These are phyloP conservation scores for Eilema caniola DNA, from an alignment of 2,888 invertebrate species.

Conservation along the genomic window DNA sequence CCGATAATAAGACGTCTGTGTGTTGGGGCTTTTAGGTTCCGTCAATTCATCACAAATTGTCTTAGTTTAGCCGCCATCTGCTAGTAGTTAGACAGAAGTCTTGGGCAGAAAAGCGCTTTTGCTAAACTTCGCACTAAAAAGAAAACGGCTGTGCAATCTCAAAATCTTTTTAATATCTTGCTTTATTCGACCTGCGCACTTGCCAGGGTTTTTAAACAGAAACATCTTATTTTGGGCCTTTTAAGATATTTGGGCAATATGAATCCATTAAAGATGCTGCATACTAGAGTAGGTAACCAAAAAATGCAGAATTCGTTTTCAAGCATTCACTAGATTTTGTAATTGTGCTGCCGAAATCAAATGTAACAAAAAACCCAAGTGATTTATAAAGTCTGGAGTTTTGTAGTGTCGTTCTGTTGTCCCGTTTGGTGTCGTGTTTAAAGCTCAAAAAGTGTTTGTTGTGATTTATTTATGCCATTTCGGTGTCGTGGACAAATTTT, in stretches of 20 bases:
- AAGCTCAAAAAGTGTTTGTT: conserved; percentile 68
- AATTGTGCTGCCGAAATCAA: background rate
- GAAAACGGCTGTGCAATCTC: background rate
- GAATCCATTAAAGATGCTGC: background rate
- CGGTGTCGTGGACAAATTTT: conserved; percentile 79
- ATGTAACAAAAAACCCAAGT: conserved; percentile 26
- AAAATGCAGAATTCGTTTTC: background rate
- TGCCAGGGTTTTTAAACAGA: background rate
- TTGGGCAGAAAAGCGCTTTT: conserved; percentile 8
- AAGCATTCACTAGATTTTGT: background rate
- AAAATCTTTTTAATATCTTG: background rate
- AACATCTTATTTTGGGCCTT: background rate
- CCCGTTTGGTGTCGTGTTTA: conserved; percentile 62
- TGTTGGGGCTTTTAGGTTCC: too few species aligned
- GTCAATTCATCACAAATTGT: too few species aligned
- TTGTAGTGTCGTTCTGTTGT: conserved; percentile 42
- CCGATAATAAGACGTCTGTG: too few species aligned
- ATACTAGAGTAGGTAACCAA: background rate
- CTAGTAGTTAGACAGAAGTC: background rate
- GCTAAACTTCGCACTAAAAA: background rate
- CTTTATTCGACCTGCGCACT: background rate
- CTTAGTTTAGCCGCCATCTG: too few species aligned
- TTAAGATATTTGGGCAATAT: background rate
- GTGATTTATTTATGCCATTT: conserved; percentile 76
- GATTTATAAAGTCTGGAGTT: conserved; percentile 36